Base-by-base conservation (phyloP, 1,140 invertebrate species). In the Acromyrmex heyeri region DNA sequence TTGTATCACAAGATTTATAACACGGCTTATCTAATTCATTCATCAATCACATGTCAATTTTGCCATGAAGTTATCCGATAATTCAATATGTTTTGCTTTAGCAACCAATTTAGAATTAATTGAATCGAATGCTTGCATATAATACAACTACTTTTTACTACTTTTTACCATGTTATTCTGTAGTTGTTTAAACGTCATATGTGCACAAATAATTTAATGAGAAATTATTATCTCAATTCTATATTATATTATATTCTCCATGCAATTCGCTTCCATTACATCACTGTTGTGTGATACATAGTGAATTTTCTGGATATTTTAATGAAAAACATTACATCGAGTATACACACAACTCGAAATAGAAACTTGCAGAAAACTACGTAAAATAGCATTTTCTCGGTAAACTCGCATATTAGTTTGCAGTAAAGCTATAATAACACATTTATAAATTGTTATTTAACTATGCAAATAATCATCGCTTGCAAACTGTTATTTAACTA, bases 41-140 rank as follows among this genome's bases (percentile, higher is more conserved):
- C 18, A 82, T 82, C 79, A 73, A 59, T 82, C 67, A 48, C 34
- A 7, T 3, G 48, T 81, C 64, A 55, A 81, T 81, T 14, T 81
- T 16, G n/a, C 55, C 14, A 27, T 53, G 1, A 7, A 50, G 24
- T n/a, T 73, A 72, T 57, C 44, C 65, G 18, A 30, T 73, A 48
- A 18, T 6, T 72, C 34, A 34, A 82, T 70, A n/a, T 48, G 2
- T 65, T 53, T 69, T 14, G 48, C 18, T 27, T 81, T 70, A 57
- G 10, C 50, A 44, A 81, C 59, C 21, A 48, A 10, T 30, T 30
- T 62, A 59, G n/a, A 6, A 30, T 16, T 50, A 59, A 59, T 44
- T 55, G 65, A 81, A 81, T 81, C 2, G 27, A 24, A 18, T 3
- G 44, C 30, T 79, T 38, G 34, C 34, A 57, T 70, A 57, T 27